Evolutionary conservation across 2,113 vertebrate genomes (phyloP).

Genomic region (Prunella fulvescens): DNA sequence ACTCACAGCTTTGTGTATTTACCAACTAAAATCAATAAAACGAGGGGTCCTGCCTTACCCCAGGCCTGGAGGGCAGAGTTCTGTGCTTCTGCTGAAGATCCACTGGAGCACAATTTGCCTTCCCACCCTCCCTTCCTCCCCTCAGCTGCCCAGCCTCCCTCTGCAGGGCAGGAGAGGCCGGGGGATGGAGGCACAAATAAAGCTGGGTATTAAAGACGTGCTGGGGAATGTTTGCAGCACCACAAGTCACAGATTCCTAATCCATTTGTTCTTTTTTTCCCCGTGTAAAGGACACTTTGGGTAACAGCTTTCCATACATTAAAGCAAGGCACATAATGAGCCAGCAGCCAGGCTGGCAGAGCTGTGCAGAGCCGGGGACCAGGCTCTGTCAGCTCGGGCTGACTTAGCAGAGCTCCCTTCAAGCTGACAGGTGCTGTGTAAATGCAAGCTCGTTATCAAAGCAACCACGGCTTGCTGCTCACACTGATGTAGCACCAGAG

Average conservation of each 20-base stretch:
- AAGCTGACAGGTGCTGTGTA: not conserved
- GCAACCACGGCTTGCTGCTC: not conserved
- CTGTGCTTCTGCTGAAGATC: not conserved
- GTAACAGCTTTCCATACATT: slow-evolving; percentile 31
- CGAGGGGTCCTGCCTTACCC: not conserved
- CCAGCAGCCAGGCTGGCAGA: not conserved
- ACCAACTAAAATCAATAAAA: not conserved
- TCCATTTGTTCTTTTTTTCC: not conserved
- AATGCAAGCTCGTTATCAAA: not conserved
- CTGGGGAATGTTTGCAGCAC: slow-evolving; percentile 1
- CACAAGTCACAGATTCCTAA: not conserved
- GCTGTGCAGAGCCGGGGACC: not conserved
- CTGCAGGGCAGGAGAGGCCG: not conserved
- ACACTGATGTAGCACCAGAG: not conserved
- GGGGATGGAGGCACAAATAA: fast-evolving
- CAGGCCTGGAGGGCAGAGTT: not conserved
- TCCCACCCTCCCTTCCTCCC: not conserved
- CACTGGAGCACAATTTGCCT: fast-evolving
- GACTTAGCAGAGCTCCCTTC: not conserved
- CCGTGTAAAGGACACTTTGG: not conserved
- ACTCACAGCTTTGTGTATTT: not conserved
- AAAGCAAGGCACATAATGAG: not conserved
- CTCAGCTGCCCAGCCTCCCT: not conserved
- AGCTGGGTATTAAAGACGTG: not conserved
- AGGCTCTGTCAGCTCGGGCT: not conserved